Evolutionary conservation across 2,113 vertebrate genomes (phyloP).

Genomic region (cattle (Bos taurus)): ARS-UCD2.0 NC_037333.1:50980001-50980500

Average conservation of each 20-base stretch:
- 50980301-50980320: background rate
- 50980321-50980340: background rate
- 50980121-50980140: background rate
- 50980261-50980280: background rate
- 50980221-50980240: background rate
- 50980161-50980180: background rate
- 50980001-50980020: background rate
- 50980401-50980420: background rate
- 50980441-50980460: background rate
- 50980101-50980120: background rate
- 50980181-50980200: background rate
- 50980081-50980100: background rate
- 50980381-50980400: background rate
- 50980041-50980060: background rate
- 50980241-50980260: background rate
- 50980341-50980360: background rate
- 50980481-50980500: background rate
- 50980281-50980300: background rate
- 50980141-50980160: background rate
- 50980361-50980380: background rate
- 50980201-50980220: background rate
- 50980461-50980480: background rate
- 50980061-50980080: background rate
- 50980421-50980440: background rate
- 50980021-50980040: background rate